These are phyloP conservation scores for Haliaeetus leucogaster DNA, from an alignment of 2,113 vertebrate species.

Conservation along the genomic window DNA sequence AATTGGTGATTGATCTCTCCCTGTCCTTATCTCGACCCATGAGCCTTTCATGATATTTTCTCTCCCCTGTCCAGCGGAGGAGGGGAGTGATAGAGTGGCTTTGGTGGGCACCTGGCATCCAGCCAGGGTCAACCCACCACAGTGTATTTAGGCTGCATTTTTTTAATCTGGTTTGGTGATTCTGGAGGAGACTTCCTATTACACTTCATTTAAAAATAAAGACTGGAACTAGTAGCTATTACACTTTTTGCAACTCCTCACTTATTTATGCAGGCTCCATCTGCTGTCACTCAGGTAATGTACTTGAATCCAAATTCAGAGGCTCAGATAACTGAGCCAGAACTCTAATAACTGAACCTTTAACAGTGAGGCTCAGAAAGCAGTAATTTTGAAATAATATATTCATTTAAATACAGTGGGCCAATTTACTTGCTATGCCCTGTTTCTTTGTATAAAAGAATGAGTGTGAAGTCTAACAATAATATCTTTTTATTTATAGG, in stretches of 20 bases:
- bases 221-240: neutral
- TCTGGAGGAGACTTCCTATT: neutral
- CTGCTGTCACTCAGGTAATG: neutral
- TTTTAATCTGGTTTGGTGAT: neutral
- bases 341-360: neutral
- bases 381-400: neutral
- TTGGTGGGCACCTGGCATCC: neutral
- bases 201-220: neutral
- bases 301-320: neutral
- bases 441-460: neutral
- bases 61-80: neutral
- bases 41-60: neutral
- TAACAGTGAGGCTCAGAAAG: neutral
- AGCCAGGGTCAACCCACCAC: neutral
- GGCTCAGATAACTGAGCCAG: neutral
- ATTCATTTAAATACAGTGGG: neutral
- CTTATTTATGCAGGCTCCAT: neutral
- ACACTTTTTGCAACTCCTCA: neutral
- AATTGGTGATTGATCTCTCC: no score
- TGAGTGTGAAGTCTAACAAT: neutral
- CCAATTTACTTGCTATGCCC: neutral
- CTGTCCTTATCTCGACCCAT: neutral
- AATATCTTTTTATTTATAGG: neutral
- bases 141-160: neutral
- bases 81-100: neutral